These are phyloP conservation scores for Cyprinodon brontotheroides DNA, from an alignment of 2,113 vertebrate genomes.

Conservation along the genomic window DNA sequence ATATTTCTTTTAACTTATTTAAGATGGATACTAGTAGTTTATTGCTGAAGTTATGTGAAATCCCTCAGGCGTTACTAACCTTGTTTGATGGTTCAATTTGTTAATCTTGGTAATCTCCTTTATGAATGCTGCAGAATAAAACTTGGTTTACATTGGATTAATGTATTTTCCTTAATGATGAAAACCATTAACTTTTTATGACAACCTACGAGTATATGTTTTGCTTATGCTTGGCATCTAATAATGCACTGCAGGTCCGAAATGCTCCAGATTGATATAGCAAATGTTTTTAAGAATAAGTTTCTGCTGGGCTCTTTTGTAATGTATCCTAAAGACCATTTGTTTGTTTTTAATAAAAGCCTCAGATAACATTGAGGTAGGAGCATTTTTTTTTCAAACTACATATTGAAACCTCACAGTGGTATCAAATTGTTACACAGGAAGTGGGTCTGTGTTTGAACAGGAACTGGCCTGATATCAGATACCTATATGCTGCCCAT, in stretches of 20 bases:
- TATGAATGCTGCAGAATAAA: neutral
- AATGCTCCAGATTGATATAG: neutral
- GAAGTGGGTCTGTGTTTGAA: neutral
- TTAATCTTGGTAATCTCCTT: neutral
- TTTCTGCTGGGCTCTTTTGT: neutral
- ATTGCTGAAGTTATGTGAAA: neutral
- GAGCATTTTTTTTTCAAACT: neutral
- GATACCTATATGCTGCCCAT: neutral
- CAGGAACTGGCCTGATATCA: neutral
- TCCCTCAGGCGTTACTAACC: neutral
- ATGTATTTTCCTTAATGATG: neutral
- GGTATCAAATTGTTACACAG: neutral
- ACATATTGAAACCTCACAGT: neutral
- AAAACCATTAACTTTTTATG: neutral
- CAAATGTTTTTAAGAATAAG: neutral
- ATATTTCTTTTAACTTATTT: no score
- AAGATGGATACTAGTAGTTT: neutral
- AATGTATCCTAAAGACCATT: neutral
- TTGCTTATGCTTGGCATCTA: neutral
- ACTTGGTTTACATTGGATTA: neutral
- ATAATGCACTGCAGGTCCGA: neutral
- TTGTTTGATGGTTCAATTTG: neutral
- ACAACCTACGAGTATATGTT: neutral
- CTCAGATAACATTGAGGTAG: neutral
- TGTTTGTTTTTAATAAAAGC: constrained; percentile 1